Base-by-base conservation (phyloP, 2,797 vertebrate species). In the Huso huso region DNA sequence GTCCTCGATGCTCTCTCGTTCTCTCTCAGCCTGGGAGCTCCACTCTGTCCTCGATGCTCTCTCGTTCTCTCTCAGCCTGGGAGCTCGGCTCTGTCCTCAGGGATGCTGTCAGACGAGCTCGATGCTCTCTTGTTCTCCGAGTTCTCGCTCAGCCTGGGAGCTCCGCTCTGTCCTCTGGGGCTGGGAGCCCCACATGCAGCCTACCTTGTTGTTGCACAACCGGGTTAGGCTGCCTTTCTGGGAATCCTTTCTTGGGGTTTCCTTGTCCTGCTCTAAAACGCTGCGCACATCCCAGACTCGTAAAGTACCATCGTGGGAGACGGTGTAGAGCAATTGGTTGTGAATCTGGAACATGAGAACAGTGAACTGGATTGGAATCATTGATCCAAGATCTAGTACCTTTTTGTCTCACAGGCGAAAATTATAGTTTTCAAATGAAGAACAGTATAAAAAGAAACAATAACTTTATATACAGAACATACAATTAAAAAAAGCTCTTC, bases 181-280 rank as follows among this genome's bases (percentile, higher is more conserved):
- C 51, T 58, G 13, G 10, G 55, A 18, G 10, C 58, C 15, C 58
- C 63, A 48, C 23, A 50, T 72, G 10, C 87, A 89, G 71, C 87
- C 88, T 0, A 91, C 88, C 66, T 81, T 89, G 64, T 90, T 91
- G 75, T 87, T 88, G 79, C 90, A 88, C 71, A 89, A 79, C 1
- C 85, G 86, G 1, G 87, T 77, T 50, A 88, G 76, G 60, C 84
- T 83, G n/a, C 83, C 84, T 70, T 78, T 84, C 72, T 82, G 79
- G 2, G 80, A 79, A 48, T 52, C 58, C 57, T 75, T 69, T 66
- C 79, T 79, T 70, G 76, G 78, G 67, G 81, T 81, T 69, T 81
- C 79, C 67, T 77, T 77, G 3, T 71, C 67, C 4, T 76, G 63
- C 70, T 83, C 81, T 67, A 77, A 81, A 18, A 89, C 76, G 0